These are phyloP conservation scores for Chauna torquata DNA, from an alignment of 2,113 vertebrate genomes.

Conservation along the genomic window DNA sequence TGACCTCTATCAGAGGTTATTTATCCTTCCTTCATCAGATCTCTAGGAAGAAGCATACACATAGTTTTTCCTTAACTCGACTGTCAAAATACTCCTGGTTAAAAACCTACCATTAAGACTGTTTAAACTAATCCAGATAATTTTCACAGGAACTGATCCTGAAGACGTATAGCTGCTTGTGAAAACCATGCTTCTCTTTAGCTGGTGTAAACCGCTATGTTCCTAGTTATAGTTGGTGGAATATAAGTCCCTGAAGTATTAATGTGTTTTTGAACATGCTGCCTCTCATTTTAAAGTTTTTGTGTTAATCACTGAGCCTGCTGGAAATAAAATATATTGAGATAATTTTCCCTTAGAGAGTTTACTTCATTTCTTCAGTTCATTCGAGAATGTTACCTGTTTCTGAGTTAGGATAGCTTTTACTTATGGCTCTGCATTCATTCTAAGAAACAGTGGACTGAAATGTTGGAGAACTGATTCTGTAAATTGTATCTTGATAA, in stretches of 20 bases:
- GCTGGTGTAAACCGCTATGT: not conserved
- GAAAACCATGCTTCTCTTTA: not conserved
- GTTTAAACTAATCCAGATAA: not conserved
- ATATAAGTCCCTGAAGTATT: not conserved
- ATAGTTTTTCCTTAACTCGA: not conserved
- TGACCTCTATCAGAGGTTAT: not conserved
- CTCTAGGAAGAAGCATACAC: not conserved
- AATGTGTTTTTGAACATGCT: not conserved
- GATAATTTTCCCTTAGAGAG: not conserved
- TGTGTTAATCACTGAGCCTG: not conserved
- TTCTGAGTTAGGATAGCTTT: not conserved
- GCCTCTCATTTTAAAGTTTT: not conserved
- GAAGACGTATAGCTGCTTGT: not conserved
- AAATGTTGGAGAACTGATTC: not conserved
- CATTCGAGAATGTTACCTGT: not conserved
- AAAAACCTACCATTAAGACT: not conserved
- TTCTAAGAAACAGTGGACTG: not conserved
- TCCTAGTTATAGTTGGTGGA: not conserved
- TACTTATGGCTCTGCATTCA: not conserved
- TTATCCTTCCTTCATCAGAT: not conserved
- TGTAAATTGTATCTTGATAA: not conserved
- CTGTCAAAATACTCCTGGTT: not conserved
- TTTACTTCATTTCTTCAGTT: not conserved
- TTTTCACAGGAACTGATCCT: not conserved
- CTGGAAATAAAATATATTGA: not conserved